Percentiles rank a stretch among this genome's conserved stretches.
Conservation (phyloP, 2,113 vertebrate genomes). For the Herpetotheres cachinnans region DNA sequence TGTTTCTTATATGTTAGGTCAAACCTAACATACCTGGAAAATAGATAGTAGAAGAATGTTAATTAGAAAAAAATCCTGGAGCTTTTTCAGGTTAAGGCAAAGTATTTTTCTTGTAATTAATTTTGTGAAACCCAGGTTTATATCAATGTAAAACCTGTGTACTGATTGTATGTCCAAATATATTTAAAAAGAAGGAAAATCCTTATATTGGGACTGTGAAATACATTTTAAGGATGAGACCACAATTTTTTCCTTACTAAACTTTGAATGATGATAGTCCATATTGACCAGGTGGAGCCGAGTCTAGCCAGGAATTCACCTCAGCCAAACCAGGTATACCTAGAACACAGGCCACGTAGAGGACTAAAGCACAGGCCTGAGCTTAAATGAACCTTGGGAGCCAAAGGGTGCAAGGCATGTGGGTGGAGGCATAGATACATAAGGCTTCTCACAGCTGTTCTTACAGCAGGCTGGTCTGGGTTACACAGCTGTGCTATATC, state of each 20-base stretch:
- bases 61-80: background rate
- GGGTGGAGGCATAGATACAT: background rate
- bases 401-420: background rate
- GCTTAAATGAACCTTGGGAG: rapidly evolving
- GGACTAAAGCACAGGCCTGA: background rate
- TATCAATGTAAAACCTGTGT: background rate
- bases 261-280: background rate
- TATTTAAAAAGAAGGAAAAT: background rate
- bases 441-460: background rate
- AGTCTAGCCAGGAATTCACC: background rate
- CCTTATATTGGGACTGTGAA: background rate
- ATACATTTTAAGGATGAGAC: background rate
- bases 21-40: slow-evolving; percentile 41
- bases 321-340: background rate
- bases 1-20: slow-evolving; percentile 37
- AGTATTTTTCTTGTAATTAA: background rate
- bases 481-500: background rate
- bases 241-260: background rate
- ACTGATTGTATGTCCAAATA: rapidly evolving
- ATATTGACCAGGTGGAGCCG: background rate
- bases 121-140: background rate
- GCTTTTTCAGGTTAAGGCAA: background rate
- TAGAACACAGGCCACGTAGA: background rate
- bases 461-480: background rate
- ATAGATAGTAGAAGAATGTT: background rate